Base-by-base conservation (phyloP, 1,140 invertebrate species). In the Rhyacophila brunnea region DNA sequence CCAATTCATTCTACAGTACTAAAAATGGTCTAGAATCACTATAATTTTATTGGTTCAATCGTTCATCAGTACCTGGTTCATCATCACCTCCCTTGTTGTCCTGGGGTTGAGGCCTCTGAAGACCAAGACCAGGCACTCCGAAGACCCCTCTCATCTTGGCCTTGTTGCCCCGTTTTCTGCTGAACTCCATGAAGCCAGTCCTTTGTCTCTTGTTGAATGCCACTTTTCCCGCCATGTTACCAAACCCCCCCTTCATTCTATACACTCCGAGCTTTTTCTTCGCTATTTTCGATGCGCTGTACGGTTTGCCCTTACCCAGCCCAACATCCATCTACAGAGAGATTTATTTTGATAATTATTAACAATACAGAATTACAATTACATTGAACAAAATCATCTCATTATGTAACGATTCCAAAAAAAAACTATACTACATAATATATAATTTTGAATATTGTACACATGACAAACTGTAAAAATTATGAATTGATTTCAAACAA, bases 131-230 rank as follows among this genome's bases (percentile, higher is more conserved):
- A 1, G 89, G 88, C 1, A 87, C 86, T 19, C 89, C 89, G 74
- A 91, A 91, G n/a, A 91, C 83, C 5, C 89, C 89, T 60, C 89
- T 74, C 85, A 91, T 91, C 79, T 92, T 93, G 5, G 90, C 82
- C 71, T 93, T 93, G 0, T 89, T 84, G 1, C 89, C 89, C 55
- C 91, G 77, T 70, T 92, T 92, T 40, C 90, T 72, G 1, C 86
- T 86, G 72, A 90, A 92, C 54, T 91, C 90, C n/a, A 82, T 80
- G 40, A 68, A 64, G 9, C 70, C 68, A 36, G 85, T 80, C 55
- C 84, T 80, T 67, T 84, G 84, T 43, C 83, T 78, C 68, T 89
- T 91, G 71, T 86, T 84, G 68, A 85, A 90, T 23, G 82, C 81
- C 1, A 87, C 66, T 70, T 88, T 87, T 1, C 85, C 84, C 4